Conservation (phyloP, 2,888 invertebrate species). For the Cheilosia grossa region DNA sequence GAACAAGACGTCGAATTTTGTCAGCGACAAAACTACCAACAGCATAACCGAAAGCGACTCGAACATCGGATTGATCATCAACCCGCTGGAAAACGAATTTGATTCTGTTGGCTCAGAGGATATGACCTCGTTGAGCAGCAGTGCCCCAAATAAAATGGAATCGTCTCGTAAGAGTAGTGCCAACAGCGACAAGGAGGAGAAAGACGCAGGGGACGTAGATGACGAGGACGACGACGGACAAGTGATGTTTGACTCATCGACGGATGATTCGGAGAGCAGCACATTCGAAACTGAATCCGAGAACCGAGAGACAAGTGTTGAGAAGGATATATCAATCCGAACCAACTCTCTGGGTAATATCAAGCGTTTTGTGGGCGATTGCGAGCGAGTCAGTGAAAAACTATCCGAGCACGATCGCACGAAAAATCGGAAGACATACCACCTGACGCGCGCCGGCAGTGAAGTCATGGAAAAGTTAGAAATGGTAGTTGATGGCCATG, state of each 20-base stretch:
- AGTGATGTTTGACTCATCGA: constrained; percentile 65
- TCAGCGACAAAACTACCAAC: constrained; percentile 78
- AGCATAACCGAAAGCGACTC: constrained; percentile 76
- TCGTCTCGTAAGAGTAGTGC: constrained; percentile 50
- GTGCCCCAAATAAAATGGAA: constrained; percentile 75
- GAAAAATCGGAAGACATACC: constrained; percentile 83
- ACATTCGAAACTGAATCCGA: constrained; percentile 82
- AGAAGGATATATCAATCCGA: constrained; percentile 77
- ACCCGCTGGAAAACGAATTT: constrained; percentile 85
- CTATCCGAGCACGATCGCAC: constrained; percentile 82
- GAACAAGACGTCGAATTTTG: constrained; percentile 82
- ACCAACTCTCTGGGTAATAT: constrained; percentile 77
- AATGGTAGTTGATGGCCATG: constrained; percentile 73
- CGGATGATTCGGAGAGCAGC: constrained; percentile 82
- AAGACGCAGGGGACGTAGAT: constrained; percentile 49
- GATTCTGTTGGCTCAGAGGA: constrained; percentile 79
- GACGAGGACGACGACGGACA: constrained; percentile 78
- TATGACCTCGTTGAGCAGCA: constrained; percentile 74
- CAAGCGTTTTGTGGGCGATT: constrained; percentile 82
- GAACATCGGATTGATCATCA: constrained; percentile 86
- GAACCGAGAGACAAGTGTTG: constrained; percentile 81
- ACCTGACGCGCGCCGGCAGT: constrained; percentile 79
- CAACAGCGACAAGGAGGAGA: constrained; percentile 55
- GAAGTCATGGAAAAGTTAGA: constrained; percentile 76
- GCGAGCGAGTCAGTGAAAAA: constrained; percentile 81